These are phyloP conservation scores for Premnoplex brunnescens DNA, from an alignment of 2,797 vertebrate species.

Conservation along the genomic window DNA sequence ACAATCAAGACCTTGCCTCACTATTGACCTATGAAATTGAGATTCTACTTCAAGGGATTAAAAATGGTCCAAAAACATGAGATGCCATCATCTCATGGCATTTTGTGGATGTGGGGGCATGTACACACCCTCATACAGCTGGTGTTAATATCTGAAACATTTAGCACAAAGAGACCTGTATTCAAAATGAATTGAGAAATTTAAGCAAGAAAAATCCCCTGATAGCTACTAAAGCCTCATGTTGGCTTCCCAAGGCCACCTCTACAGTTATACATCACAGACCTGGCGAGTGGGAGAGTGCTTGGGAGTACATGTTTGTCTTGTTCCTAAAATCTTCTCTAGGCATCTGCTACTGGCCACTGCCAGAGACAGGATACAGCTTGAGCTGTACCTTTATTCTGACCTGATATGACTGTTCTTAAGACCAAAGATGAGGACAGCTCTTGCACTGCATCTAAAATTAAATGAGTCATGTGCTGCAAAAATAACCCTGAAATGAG, in stretches of 20 bases:
- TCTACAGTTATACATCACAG: not conserved
- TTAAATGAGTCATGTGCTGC: not conserved
- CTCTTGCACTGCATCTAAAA: conserved; percentile 5
- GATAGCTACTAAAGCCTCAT: not conserved
- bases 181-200: not conserved
- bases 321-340: not conserved
- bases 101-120: not conserved
- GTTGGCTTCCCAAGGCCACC: not conserved
- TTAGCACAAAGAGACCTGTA: not conserved
- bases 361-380: not conserved
- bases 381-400: not conserved
- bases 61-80: not conserved
- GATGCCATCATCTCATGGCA: not conserved
- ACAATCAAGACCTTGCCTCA: not conserved
- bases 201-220: not conserved
- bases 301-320: not conserved
- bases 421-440: not conserved
- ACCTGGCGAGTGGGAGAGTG: not conserved
- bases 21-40: not conserved
- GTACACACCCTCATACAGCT: not conserved
- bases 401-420: conserved; percentile 2
- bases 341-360: not conserved
- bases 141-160: not conserved
- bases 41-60: not conserved
- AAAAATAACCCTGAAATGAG: not conserved